Evolutionary conservation across 1,140 invertebrate genomes (phyloP).

Genomic region (Lethocerus indicus): DNA sequence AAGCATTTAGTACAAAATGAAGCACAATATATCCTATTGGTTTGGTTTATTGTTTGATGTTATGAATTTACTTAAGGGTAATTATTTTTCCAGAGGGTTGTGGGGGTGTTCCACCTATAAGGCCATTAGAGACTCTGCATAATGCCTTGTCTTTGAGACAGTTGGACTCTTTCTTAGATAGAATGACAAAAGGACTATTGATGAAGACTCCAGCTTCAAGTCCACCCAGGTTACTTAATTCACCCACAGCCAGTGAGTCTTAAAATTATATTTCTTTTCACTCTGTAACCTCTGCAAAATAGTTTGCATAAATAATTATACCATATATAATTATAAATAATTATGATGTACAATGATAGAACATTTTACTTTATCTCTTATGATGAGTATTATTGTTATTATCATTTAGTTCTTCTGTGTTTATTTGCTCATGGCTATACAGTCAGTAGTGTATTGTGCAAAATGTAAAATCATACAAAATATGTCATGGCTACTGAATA

Average conservation of each 20-base stretch:
- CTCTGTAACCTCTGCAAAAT: constrained; percentile 23
- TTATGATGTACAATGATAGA: background rate
- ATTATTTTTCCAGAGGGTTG: constrained; percentile 41
- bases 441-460: too few relatives aligned
- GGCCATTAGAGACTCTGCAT: constrained; percentile 87
- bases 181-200: constrained; percentile 52
- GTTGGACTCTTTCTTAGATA: constrained; percentile 71
- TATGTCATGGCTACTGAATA: too few relatives aligned
- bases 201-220: constrained; percentile 52
- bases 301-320: constrained; percentile 27
- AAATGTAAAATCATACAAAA: too few relatives aligned
- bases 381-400: background rate
- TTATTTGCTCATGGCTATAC: too few relatives aligned
- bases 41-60: background rate
- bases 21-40: background rate
- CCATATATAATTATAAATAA: background rate
- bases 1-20: background rate
- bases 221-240: constrained; percentile 42
- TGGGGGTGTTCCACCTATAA: constrained; percentile 79
- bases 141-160: constrained; percentile 84
- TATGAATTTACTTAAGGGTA: background rate
- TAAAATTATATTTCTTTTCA: constrained; percentile 18
- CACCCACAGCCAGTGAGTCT: constrained; percentile 23
- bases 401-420: background rate
- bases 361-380: background rate